A percentile compares a stretch with the other conserved stretches of the same genome.
Evolutionary conservation across 2,113 vertebrate genomes (phyloP).

Genomic region (Peucedramus taeniatus): DNA sequence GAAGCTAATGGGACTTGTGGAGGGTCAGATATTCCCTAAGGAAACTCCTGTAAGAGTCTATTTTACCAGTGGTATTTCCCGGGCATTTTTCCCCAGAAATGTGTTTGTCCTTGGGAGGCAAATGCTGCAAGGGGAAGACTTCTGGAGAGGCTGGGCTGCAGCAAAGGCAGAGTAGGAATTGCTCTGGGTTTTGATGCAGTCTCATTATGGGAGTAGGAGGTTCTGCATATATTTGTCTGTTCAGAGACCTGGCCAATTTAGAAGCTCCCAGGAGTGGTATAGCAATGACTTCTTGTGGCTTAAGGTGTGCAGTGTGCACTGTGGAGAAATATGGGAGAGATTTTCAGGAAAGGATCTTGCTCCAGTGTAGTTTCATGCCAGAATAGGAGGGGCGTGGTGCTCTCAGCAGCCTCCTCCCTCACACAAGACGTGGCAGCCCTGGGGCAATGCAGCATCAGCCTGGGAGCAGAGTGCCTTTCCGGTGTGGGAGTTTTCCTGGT

Average conservation of each 20-base stretch:
- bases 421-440: fast-evolving
- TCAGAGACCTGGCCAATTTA: neutral
- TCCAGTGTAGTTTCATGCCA: neutral
- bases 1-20: neutral
- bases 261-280: neutral
- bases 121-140: neutral
- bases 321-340: neutral
- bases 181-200: neutral
- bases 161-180: neutral
- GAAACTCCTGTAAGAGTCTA: neutral
- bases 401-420: neutral
- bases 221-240: neutral
- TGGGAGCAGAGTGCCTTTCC: no score
- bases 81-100: neutral
- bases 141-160: neutral
- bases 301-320: neutral
- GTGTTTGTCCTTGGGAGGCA: neutral
- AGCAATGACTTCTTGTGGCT: neutral
- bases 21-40: neutral
- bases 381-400: neutral
- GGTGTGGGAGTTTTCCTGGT: neutral
- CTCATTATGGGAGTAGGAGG: neutral
- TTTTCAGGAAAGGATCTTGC: neutral
- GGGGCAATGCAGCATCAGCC: neutral
- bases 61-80: neutral